Evolutionary conservation across 2,888 invertebrate species (phyloP), one percentile per base, ranked within the genome.

Genomic region (Ypsolopha sequella): DNA sequence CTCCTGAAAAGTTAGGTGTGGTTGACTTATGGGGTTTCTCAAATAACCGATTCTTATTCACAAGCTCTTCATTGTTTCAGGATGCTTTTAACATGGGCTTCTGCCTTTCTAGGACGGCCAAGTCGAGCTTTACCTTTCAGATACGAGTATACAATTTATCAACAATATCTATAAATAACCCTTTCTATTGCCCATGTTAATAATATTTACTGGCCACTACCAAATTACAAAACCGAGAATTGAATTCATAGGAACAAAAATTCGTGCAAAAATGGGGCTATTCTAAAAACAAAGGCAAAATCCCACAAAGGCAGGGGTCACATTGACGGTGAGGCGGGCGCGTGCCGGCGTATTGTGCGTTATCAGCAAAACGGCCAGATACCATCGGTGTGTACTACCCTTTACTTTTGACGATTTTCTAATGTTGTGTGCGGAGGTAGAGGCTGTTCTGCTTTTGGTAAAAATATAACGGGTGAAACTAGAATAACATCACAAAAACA

Each of bases 271-370:
- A 24, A 24, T 24, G 54, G 60, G 57, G 65, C 66, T 64, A 63
- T 66, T 52, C 54, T 60, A 59, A 59, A 67, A 66, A 74, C 66
- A 62, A 60, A 54, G 48, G 45, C 53, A 62, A 65, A 66, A 66
- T 62, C 72, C 69, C 72, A 50, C 41, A 73, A 65, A 60, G 62
- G 51, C 58, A 57, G 63, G 65, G 68, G 68, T 64, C 64, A 62
- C 62, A 63, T 62, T 58, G 51, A 52, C 46, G 33, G n/a, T 36
- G 54, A 54, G 59, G 60, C 59, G 51, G 64, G 65, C 76, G 64
- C 73, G 76, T 73, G 76, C 69, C 67, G 54, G 56, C 46, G 51
- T 48, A 53, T 53, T 53, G 48, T 50, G 50, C 36, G 48, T 49
- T 49, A 41, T 49, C 49, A 49, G 49, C 51, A 36, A 14, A 9